A percentile compares a stretch with the other conserved stretches of the same genome.
These are phyloP conservation scores for Callocephalon fimbriatum DNA, from an alignment of 2,113 vertebrate genomes.

Conservation along the genomic window DNA sequence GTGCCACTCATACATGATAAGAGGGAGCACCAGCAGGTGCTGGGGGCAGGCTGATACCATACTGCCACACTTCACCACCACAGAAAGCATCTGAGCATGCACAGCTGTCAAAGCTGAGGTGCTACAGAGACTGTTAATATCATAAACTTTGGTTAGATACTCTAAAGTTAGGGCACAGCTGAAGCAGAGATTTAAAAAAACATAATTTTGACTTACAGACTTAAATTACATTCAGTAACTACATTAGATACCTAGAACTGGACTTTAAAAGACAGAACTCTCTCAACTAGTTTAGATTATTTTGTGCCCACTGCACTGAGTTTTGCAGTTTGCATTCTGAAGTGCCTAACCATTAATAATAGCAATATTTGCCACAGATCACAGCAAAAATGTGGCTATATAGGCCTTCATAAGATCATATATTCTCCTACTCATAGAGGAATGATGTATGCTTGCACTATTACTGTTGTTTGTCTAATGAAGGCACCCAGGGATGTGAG, in stretches of 20 bases:
- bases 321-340: not conserved
- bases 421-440: not conserved
- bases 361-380: not conserved
- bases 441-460: not conserved
- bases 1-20: fast-evolving
- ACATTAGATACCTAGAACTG: not conserved
- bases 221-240: not conserved
- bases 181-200: not conserved
- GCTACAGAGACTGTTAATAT: not conserved
- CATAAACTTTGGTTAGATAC: not conserved
- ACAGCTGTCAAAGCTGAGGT: not conserved
- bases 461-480: not conserved
- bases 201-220: not conserved
- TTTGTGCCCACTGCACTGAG: not conserved
- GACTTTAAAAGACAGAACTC: not conserved
- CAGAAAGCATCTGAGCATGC: not conserved
- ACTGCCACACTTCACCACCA: not conserved
- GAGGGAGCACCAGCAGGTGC: not conserved
- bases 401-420: not conserved
- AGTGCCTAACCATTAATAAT: not conserved
- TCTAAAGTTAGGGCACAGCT: not conserved
- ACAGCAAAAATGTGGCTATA: not conserved
- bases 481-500: not conserved
- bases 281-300: not conserved
- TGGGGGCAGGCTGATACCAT: not conserved